Percentiles rank a stretch among this genome's conserved stretches.
Conservation (phyloP, 2,113 vertebrate genomes). For the Panthera leo region DNA sequence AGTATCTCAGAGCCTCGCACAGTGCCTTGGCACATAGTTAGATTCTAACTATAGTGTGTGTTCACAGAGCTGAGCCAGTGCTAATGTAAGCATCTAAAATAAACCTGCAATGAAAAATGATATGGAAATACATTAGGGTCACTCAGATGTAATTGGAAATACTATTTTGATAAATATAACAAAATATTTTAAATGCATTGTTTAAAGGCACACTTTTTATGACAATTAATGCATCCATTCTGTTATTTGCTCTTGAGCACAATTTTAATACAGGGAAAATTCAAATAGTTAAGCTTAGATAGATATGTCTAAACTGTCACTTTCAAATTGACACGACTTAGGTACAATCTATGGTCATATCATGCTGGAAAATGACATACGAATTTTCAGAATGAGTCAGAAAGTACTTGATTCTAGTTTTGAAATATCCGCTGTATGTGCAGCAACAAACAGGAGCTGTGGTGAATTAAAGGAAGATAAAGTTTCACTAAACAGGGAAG, state of each 20-base stretch:
- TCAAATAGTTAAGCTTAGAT: neutral
- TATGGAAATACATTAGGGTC: neutral
- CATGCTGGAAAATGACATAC: neutral
- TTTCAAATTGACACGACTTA: constrained; percentile 6
- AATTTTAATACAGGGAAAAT: neutral
- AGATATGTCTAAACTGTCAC: neutral
- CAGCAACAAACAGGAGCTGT: neutral
- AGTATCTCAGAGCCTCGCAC: neutral
- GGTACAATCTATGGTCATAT: neutral
- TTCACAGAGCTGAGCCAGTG: neutral
- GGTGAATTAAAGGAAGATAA: neutral
- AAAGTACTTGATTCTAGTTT: neutral
- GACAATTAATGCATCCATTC: neutral
- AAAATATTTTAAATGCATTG: neutral
- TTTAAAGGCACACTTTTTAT: neutral
- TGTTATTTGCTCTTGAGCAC: neutral
- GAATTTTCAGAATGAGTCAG: constrained; percentile 7
- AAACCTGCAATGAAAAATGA: neutral
- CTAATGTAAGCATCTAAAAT: neutral
- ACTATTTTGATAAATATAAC: neutral
- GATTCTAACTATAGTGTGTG: neutral
- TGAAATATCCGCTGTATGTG: neutral
- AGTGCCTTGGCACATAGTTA: neutral
- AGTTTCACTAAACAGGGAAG: neutral
- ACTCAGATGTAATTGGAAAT: neutral